A percentile compares a stretch with the other conserved stretches of the same genome.
Conservation (phyloP, 2,797 vertebrate species). For the Semaprochilodus insignis region DNA sequence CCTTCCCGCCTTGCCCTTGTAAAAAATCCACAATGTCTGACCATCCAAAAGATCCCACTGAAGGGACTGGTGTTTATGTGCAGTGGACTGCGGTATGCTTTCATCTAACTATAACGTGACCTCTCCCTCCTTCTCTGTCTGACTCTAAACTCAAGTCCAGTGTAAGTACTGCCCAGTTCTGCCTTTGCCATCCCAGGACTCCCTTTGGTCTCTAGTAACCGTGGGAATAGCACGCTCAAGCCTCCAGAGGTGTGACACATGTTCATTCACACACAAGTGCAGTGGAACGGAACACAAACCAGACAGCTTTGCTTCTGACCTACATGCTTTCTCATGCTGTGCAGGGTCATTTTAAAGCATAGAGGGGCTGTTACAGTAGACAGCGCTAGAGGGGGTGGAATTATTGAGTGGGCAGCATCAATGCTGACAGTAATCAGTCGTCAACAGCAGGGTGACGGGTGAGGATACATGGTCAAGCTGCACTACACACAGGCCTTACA, state of each 20-base stretch:
- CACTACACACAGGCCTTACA: neutral
- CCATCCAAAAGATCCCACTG: slow-evolving; percentile 6
- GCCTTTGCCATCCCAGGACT: slow-evolving; percentile 11
- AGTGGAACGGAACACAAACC: neutral
- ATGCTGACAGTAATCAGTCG: neutral
- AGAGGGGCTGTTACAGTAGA: neutral
- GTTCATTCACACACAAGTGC: neutral
- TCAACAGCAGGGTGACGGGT: slow-evolving; percentile 1
- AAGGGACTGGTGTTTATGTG: neutral
- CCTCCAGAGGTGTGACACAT: slow-evolving; percentile 28
- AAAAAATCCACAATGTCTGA: neutral
- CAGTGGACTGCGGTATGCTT: neutral
- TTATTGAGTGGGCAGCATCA: slow-evolving; percentile 15
- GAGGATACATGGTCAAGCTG: slow-evolving; percentile 6
- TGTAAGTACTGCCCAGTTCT: slow-evolving; percentile 3
- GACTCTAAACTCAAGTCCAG: neutral
- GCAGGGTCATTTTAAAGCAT: slow-evolving; percentile 8
- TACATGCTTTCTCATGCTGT: neutral
- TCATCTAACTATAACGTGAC: slow-evolving; percentile 1
- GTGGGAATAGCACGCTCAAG: slow-evolving; percentile 19
- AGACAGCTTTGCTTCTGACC: neutral
- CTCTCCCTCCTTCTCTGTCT: neutral
- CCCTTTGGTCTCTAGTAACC: slow-evolving; percentile 13
- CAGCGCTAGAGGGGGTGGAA: slow-evolving; percentile 1
- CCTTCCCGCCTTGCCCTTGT: neutral